These are phyloP conservation scores for Stomatorhinus walkeri DNA, from an alignment of 2,797 vertebrate genomes.

Conservation along the genomic window DNA sequence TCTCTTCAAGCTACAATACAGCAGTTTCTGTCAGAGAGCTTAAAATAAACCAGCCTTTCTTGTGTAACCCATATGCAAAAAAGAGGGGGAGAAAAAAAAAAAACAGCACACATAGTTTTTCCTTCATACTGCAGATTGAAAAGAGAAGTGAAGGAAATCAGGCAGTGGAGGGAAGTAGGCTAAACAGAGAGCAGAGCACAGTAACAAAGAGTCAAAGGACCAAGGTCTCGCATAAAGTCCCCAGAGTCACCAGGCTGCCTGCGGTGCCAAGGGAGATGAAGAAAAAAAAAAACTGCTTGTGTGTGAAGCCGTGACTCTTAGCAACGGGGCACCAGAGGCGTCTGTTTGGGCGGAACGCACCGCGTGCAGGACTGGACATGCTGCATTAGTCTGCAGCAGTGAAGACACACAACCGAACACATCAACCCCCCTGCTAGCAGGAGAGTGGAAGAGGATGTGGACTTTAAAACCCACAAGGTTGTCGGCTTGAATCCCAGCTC, in stretches of 20 bases:
- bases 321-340: background rate
- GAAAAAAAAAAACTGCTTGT: background rate
- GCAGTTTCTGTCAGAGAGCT: conserved; percentile 15
- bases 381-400: background rate
- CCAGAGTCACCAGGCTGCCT: background rate
- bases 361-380: background rate
- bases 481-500: background rate
- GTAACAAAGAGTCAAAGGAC: background rate
- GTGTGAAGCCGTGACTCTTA: background rate
- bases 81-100: background rate
- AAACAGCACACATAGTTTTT: background rate
- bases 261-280: background rate
- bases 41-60: conserved; percentile 12
- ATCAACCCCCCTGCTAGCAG: background rate
- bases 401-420: background rate
- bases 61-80: conserved; percentile 1
- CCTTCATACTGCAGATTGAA: background rate
- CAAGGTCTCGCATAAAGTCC: background rate
- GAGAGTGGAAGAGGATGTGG: background rate
- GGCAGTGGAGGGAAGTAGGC: background rate
- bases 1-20: background rate
- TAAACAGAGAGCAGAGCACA: background rate
- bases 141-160: background rate
- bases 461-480: background rate
- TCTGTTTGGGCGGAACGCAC: background rate